Evolutionary conservation across 2,888 invertebrate species (phyloP), one percentile per base, ranked within the genome.

Genomic region (Pseudococcus longispinus): DNA sequence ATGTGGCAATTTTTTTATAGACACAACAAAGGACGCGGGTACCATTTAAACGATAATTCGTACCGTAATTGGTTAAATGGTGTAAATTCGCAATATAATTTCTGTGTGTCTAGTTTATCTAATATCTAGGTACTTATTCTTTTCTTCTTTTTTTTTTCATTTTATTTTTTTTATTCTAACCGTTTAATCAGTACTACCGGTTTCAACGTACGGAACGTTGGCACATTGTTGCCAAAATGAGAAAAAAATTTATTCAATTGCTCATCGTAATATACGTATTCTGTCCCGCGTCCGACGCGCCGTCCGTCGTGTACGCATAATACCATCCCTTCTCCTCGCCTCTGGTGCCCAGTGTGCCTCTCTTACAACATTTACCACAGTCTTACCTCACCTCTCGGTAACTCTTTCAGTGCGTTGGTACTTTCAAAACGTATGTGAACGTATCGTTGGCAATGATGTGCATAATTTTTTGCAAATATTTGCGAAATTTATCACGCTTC

Each of bases 71-170:
- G 74, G 18, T 74, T 74, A 74, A 74, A 74, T 74, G 74, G 74
- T 74, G 74, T 74, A 74, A 74, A 74, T 74, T 74, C 74, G 74
- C 74, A 32, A 74, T 74, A 74, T 74, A 74, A 74, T 74, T 65
- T 51, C 74, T 74, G 74, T 46, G 15, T 37, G 18, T 74, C 65
- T 74, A 74, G 18, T 74, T 74, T 37, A 32, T 74, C 15, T 32
- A n/a, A 37, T 37, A 37, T 37, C 8, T 37, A 37, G 37, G 37
- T 37, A 37, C 37, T 37, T 37, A 37, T 37, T 37, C 37, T 9
- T 5, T 4, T 37, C 15, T n/a, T n/a, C n/a, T n/a, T n/a, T n/a
- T 37, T 32, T 74, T 74, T 74, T 37, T 37, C 13, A 3, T 51
- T 51, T 51, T 2, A 51, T n/a, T 51, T 46, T 46, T 46, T 46